Base-by-base conservation (phyloP, 2,113 vertebrate species). In the Oryzias melastigma region DNA sequence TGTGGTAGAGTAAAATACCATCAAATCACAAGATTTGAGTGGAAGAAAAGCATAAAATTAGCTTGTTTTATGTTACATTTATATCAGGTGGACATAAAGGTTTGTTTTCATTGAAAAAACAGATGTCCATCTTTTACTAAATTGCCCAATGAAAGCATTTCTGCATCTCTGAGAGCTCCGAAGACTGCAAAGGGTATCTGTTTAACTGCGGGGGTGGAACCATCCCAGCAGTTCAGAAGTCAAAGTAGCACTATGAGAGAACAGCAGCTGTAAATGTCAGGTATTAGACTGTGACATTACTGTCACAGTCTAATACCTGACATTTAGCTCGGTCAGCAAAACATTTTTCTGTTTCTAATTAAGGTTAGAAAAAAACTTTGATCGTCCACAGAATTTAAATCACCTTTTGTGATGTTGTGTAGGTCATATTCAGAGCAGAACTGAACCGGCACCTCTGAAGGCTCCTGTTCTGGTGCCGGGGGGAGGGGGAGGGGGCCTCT, bases 121-220 rank as follows among this genome's bases (percentile, higher is more conserved):
- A 7, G 5, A 27, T 27, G 4, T 27, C 10, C 35, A 35, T 10
- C 10, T 35, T 35, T 27, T 27, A 27, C 25, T 6, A 27, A 27
- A 27, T 7, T 27, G 25, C 25, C 25, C 25, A 2, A 22, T 22
- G 22, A 22, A 22, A 3, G 22, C 25, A 27, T 27, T 27, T 27
- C 25, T 27, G 25, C 25, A 27, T 5, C 6, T 6, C 25, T 27
- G 25, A 27, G 10, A 10, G 35, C 35, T 35, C 35, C 12, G 35
- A 35, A 35, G 8, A 35, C 35, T 35, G 7, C 8, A 35, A 35
- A 35, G 35, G 35, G 35, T 35, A 35, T 35, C 35, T 12, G 10
- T 35, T 35, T 35, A 50, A 62, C 56, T 10, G 10, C 22, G 47
- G 19, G 47, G 40, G 52, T 12, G 35, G 52, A 29, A 58, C 54